Conservation (phyloP, 2,888 invertebrate species). For the Cephus pulcher region DNA sequence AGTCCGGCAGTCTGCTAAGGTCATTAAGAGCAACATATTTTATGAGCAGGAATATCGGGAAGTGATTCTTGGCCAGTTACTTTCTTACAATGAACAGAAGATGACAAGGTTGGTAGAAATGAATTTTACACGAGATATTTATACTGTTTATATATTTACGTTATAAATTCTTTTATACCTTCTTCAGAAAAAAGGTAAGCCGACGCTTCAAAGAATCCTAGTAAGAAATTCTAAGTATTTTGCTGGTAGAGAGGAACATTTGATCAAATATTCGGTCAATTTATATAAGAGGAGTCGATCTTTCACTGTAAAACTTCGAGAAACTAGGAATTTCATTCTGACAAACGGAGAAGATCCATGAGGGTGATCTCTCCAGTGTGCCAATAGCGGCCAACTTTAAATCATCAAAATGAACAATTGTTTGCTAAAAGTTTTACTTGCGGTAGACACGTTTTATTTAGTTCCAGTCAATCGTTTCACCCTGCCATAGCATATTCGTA, state of each 20-base stretch:
- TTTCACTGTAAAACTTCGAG: not conserved
- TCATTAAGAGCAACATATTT: conserved; percentile 91
- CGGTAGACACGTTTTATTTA: conserved; percentile 52
- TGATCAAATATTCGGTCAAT: not conserved
- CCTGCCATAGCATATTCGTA: conserved; percentile 27
- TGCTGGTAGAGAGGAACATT: not conserved
- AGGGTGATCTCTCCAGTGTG: not conserved
- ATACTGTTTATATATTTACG: not conserved
- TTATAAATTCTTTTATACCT: not conserved
- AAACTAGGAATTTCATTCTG: not conserved
- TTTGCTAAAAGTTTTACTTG: conserved; percentile 56
- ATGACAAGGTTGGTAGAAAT: conserved; percentile 79
- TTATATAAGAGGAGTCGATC: not conserved
- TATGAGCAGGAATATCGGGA: conserved; percentile 96
- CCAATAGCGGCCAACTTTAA: not conserved
- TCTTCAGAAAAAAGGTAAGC: not conserved
- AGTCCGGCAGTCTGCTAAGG: conserved; percentile 83
- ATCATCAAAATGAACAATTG: conserved; percentile 31
- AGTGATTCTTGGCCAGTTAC: conserved; percentile 82
- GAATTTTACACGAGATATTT: not conserved
- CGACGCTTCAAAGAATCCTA: not conserved
- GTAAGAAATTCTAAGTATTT: not conserved
- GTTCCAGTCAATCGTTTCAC: conserved; percentile 45
- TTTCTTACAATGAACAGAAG: conserved; percentile 86
- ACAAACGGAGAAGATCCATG: not conserved